Evolutionary conservation across 2,113 vertebrate genomes (phyloP), one percentile per base, ranked within the genome.

Genomic region (Scolopax mira): DNA sequence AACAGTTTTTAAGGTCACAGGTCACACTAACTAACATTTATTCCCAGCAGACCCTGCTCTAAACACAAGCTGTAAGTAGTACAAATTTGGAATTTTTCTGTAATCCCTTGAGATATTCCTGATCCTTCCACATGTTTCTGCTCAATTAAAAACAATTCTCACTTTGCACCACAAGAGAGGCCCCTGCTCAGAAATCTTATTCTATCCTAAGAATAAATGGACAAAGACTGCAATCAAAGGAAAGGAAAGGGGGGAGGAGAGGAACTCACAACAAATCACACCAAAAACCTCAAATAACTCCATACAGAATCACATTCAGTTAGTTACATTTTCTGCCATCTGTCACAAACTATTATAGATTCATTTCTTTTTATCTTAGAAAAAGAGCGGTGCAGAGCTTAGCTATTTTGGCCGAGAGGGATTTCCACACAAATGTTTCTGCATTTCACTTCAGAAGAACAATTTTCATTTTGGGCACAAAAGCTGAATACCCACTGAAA

Each of bases 21-120:
- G 99, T 99, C 99, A 99, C 98, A 98, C 99, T 99, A 99, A 99
- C 99, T 99, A 98, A 99, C 99, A 99, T 99, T 99, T 99, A 99
- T 99, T 99, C 99, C 99, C 99, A 99, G 99, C 98, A 99, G 99
- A 99, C 98, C 98, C 96, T 94, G 98, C 98, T 99, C 99, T 97
- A 98, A 99, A 99, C 98, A 98, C 98, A 99, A 98, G 98, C 98
- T 98, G 99, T 98, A 98, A 98, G 99, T 98, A 98, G 98, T 98
- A 98, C 99, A 99, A 98, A 98, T 98, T 98, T 98, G 97, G 98
- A 98, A 99, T 98, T 98, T 98, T 98, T 98, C 98, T 98, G 98
- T 99, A 99, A 99, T 99, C 99, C 99, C 98, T 98, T 96, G 98
- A 99, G 99, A 99, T 99, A 99, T 99, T 99, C 98, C 98, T 99